A percentile compares a stretch with the other conserved stretches of the same genome.
Evolutionary conservation across 2,888 invertebrate species (phyloP).

Genomic region (Cataglyphis cursor): DNA sequence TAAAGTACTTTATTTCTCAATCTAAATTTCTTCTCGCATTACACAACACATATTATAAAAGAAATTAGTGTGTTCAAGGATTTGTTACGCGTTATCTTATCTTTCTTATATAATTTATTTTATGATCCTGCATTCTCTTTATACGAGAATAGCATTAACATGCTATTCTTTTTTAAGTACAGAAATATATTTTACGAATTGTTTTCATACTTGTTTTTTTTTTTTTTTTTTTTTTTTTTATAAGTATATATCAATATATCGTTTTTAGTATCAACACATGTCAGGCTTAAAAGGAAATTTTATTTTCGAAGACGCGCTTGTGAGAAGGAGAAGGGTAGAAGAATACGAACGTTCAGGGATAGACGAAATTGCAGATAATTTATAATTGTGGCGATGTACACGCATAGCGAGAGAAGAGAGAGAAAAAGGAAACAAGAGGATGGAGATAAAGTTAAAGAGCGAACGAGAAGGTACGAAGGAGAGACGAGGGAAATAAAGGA

Average conservation of each 20-base stretch:
- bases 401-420: constrained; percentile 36
- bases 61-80: not conserved
- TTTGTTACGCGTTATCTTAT: not conserved
- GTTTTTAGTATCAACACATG: constrained; percentile 8
- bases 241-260: not conserved
- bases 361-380: constrained; percentile 77
- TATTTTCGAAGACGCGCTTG: constrained; percentile 26
- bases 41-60: constrained; percentile 5
- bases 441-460: constrained; percentile 44
- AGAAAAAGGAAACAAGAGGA: constrained; percentile 33
- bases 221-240: too few species aligned
- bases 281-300: constrained; percentile 31
- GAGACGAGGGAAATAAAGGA: constrained; percentile 36
- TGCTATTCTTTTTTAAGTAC: not conserved
- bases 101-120: not conserved
- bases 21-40: not conserved
- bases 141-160: not conserved
- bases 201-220: not conserved
- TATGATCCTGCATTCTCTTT: not conserved
- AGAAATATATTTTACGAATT: not conserved
- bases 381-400: constrained; percentile 70
- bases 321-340: not conserved
- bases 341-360: constrained; percentile 59
- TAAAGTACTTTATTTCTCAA: constrained; percentile 8
- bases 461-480: constrained; percentile 34